Base-by-base conservation (phyloP, 2,113 vertebrate species). In the Macrotis lagotis region DNA sequence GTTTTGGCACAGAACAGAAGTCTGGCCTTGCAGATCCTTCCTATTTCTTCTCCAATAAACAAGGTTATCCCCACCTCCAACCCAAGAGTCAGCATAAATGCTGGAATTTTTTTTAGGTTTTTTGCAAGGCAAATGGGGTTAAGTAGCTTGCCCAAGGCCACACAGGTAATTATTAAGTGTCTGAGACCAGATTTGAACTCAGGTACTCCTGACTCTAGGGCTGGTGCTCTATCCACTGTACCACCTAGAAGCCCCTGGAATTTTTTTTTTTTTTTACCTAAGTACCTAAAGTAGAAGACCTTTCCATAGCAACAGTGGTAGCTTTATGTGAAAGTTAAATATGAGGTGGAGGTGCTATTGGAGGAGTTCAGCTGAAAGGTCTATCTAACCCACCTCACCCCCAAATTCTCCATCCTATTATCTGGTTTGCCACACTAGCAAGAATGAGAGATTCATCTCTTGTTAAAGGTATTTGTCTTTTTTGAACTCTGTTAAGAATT, bases 41-140 rank as follows among this genome's bases (percentile, higher is more conserved):
- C 92, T 92, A 48, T 74, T 44, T 74, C 88, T 37, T 51, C 94
- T 95, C 50, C 94, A 94, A 95, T 94, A 96, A 96, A 96, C 96
- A 94, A 26, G 83, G 91, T 93, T 89, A 1, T 93, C 91, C 52
- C 37, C 48, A 53, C 95, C 53, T 52, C 19, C 74, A n/a, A 55
- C 22, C n/a, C 50, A 90, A 8, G 50, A 90, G 90, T 94, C 51
- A 91, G 91, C 55, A 93, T 91, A 93, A 93, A 92, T 44, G 48
- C 89, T 93, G 96, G 31, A 91, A 25, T 53, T 53, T 53, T 50
- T 50, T 50, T 50, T 50, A n/a, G n/a, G n/a, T n/a, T n/a, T n/a
- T n/a, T n/a, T n/a, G n/a, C n/a, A n/a, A n/a, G n/a, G n/a, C n/a
- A n/a, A n/a, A n/a, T n/a, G n/a, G n/a, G n/a, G n/a, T n/a, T n/a